Evolutionary conservation across 2,113 vertebrate genomes (phyloP), one percentile per base, ranked within the genome.

Genomic region (Sinocyclocheilus maitianheensis): DNA sequence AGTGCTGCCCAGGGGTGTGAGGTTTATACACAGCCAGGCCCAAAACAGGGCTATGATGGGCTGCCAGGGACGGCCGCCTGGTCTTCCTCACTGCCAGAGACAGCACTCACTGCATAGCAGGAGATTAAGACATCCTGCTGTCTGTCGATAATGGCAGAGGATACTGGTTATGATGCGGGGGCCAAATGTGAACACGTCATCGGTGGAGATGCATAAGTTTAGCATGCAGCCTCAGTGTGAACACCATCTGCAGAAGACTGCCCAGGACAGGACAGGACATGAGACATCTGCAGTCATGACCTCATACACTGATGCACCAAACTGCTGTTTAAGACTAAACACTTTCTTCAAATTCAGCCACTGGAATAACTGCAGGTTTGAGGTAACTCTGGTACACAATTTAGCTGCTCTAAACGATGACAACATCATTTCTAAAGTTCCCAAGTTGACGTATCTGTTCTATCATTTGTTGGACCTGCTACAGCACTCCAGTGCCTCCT

Each of bases 71-170:
- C n/a, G 84, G 91, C 81, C 84, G 80, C 90, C 71, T 86, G 84
- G 60, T 87, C 87, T 88, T 80, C 88, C 85, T 74, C 88, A 62
- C 87, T 91, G 92, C 91, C 93, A 92, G 91, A 89, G 89, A 26
- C n/a, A 88, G 88, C 87, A 89, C 88, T 87, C 11, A 6, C 86
- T 83, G 87, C 91, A 90, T 86, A 90, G 90, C 89, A 88, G 90
- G 89, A 90, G 91, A 94, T 93, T 92, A 92, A 93, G 90, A 91
- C 89, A 81, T 89, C 92, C 92, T 94, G 93, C 92, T 91, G 90
- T 88, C 75, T 89, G 79, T 90, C 77, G 88, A 94, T 93, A 93
- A 93, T 87, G 87, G 89, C 79, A 85, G 84, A 88, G 89, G 88
- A 92, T 69, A 79, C 89, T 72, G 72, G 62, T 30, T 43, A 72